A percentile compares a stretch with the other conserved stretches of the same genome.
phyloP scores from a whole-genome alignment of 2,888 invertebrate species.

The Electrophaes corylata region DNA sequence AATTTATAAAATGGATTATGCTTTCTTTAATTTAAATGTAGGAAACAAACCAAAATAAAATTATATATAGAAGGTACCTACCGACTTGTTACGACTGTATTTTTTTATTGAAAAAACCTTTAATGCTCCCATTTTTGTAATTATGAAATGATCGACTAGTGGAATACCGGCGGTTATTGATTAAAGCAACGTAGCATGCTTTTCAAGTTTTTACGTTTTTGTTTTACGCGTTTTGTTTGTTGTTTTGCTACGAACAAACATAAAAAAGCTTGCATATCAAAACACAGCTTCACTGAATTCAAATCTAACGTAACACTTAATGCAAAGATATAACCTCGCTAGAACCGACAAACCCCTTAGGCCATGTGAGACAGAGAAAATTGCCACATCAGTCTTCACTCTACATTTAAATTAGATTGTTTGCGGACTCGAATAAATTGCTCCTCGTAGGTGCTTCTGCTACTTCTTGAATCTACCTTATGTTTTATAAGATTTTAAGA shows the following conservation, averaged over 20 bases:
- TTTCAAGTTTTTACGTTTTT: too few species aligned
- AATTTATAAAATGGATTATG: too few species aligned
- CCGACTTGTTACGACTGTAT: too few species aligned
- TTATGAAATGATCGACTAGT: too few species aligned
- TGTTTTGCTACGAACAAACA: not conserved
- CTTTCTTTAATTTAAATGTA: too few species aligned
- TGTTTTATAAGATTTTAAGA: constrained; percentile 21
- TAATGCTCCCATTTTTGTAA: too few species aligned
- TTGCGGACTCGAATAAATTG: constrained; percentile 66
- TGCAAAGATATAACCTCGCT: constrained; percentile 23
- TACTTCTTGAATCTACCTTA: constrained; percentile 27
- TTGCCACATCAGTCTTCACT: constrained; percentile 64
- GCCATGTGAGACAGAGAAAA: constrained; percentile 61
- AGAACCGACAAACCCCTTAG: constrained; percentile 43
- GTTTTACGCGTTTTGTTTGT: too few species aligned
- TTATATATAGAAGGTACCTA: too few species aligned
- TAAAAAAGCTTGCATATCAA: not conserved
- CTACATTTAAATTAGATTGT: constrained; percentile 68
- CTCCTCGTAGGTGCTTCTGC: constrained; percentile 47
- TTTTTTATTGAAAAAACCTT: too few species aligned
- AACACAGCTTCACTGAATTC: constrained; percentile 11
- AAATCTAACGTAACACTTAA: constrained; percentile 23
- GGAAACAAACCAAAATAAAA: too few species aligned
- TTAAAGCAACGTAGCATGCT: too few species aligned
- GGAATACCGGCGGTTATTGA: too few species aligned